Percentiles rank a stretch among this genome's conserved stretches.
These are phyloP conservation scores for Ceyx melanurus DNA, from an alignment of 2,113 vertebrate species.

Conservation along the genomic window DNA sequence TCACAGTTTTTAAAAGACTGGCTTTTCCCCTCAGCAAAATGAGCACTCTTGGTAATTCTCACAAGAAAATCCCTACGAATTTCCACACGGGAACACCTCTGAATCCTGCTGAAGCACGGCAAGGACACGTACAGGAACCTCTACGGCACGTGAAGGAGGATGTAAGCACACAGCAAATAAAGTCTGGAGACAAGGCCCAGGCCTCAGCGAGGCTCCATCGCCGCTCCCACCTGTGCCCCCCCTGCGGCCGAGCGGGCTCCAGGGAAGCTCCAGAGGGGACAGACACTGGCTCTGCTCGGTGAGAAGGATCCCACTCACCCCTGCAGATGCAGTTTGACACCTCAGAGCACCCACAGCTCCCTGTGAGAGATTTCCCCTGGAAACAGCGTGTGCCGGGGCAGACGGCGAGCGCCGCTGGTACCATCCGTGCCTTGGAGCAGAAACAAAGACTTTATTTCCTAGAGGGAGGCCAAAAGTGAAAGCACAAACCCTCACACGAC, in stretches of 20 bases:
- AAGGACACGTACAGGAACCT: background rate
- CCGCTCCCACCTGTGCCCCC: background rate
- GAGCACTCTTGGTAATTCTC: background rate
- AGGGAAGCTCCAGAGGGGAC: background rate
- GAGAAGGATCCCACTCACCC: background rate
- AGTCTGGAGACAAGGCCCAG: rapidly evolving
- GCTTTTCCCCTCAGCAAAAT: background rate
- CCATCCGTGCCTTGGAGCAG: background rate
- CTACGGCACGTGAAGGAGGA: rapidly evolving
- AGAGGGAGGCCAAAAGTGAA: background rate
- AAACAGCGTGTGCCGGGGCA: rapidly evolving
- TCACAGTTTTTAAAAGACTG: background rate
- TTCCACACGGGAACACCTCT: background rate
- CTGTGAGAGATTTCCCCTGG: rapidly evolving
- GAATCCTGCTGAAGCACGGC: background rate
- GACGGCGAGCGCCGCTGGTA: rapidly evolving
- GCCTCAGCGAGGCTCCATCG: background rate
- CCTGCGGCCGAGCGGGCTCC: rapidly evolving
- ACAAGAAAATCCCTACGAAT: background rate
- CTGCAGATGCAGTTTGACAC: background rate
- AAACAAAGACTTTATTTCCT: background rate
- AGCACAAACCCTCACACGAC: background rate
- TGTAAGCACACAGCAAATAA: background rate
- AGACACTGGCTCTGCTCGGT: background rate
- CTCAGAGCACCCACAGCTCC: background rate